Percentiles rank a stretch among this genome's conserved stretches.
These are phyloP conservation scores for Shargacucullia verbasci DNA, from an alignment of 2,888 invertebrate species.

Conservation along the genomic window DNA sequence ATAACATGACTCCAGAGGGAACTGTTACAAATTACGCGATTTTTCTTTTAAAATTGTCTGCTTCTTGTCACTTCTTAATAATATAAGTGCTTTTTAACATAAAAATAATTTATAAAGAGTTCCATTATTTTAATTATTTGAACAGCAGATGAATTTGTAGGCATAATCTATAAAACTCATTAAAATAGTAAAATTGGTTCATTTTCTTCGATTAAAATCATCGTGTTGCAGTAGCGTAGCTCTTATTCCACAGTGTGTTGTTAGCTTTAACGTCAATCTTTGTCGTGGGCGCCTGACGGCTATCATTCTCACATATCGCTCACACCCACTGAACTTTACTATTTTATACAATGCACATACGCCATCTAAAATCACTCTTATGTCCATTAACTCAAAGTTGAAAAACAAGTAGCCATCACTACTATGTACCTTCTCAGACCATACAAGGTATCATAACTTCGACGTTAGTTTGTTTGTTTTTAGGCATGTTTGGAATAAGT, in stretches of 20 bases:
- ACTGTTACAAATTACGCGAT: too few species aligned
- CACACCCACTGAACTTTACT: conserved; percentile 61
- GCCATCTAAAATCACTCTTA: conserved; percentile 17
- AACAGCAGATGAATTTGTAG: too few species aligned
- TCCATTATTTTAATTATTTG: too few species aligned
- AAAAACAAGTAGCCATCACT: conserved; percentile 13
- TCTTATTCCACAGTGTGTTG: neutral
- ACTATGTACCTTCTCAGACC: conserved; percentile 22
- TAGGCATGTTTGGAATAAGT: conserved; percentile 29
- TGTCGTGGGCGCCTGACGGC: conserved; percentile 59
- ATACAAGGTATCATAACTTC: conserved; percentile 38
- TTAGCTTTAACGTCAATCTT: conserved; percentile 13
- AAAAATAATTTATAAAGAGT: too few species aligned
- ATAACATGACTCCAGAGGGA: too few species aligned
- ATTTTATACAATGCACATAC: conserved; percentile 24
- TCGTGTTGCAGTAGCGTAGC: neutral
- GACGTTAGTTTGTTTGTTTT: conserved; percentile 41
- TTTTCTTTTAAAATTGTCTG: too few species aligned
- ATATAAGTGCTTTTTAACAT: too few species aligned
- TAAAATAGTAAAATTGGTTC: too few species aligned
- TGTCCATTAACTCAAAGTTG: conserved; percentile 5
- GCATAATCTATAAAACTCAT: too few species aligned
- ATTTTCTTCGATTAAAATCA: neutral
- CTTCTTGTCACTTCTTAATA: too few species aligned
- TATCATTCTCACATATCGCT: conserved; percentile 63